Conservation (phyloP, 64 coral and sea anemone species). For the Dendronephthya gigantea region DNA sequence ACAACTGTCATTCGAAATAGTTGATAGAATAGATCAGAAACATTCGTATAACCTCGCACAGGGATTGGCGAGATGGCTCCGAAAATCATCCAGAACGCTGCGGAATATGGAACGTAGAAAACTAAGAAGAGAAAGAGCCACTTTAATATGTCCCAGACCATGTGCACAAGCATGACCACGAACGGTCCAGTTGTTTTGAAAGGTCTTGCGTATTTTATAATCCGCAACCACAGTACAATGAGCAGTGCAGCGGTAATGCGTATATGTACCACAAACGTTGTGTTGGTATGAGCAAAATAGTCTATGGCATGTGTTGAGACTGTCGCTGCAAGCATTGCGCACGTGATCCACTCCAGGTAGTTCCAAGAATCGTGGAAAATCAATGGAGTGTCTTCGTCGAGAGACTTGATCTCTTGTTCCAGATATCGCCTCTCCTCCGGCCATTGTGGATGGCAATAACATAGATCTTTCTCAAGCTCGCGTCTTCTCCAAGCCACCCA, state of each 20-base stretch:
- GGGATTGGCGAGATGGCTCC: not conserved
- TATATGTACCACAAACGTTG: conserved; percentile 39
- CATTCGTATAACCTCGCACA: not conserved
- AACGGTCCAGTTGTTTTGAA: conserved; percentile 64
- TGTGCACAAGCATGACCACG: conserved; percentile 65
- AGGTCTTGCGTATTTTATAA: conserved; percentile 67
- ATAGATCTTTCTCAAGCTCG: conserved; percentile 38
- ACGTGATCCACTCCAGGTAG: conserved; percentile 11
- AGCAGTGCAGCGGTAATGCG: conserved; percentile 47
- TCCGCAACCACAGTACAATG: conserved; percentile 59
- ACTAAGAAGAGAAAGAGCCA: not conserved
- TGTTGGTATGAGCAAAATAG: conserved; percentile 2
- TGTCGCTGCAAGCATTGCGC: conserved; percentile 37
- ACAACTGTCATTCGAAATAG: conserved; percentile 7
- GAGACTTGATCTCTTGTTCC: not conserved
- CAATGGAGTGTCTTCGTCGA: not conserved
- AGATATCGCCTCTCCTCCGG: conserved; percentile 43
- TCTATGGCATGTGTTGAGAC: not conserved
- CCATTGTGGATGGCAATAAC: conserved; percentile 62
- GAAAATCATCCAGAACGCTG: conserved; percentile 10
- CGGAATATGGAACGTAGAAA: not conserved
- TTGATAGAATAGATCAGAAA: conserved; percentile 1
- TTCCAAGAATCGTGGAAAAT: conserved; percentile 4
- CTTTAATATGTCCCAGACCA: conserved; percentile 19
- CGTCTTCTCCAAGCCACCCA: conserved; percentile 44